Evolutionary conservation across 2,113 vertebrate species (phyloP), one percentile per base, ranked within the genome.

Genomic region (Apodemus sylvaticus): DNA sequence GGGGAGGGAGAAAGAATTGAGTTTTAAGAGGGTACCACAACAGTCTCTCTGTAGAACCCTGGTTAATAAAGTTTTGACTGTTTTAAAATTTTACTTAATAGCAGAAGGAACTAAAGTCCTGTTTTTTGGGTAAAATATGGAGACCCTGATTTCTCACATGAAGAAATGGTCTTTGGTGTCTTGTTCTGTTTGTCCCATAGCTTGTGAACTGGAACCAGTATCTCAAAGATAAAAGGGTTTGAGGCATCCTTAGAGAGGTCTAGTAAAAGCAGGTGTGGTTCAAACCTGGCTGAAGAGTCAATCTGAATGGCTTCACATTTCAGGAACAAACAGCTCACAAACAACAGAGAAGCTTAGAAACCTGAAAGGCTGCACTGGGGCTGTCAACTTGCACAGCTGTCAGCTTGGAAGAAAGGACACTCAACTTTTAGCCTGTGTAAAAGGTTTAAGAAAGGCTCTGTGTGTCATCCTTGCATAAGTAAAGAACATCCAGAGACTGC

Each of bases 31-130:
- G 16, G 11, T 58, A 42, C 3, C 55, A n/a, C 3, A 2, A 22
- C 11, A 0, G 22, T 36, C 1, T 26, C 6, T 70, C 16, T 60
- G 3, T 36, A 74, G 36, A 53, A 7, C 13, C 0, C 3, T 62
- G 6, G 12, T 11, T 55, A 77, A 53, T 19, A 81, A 89, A 76
- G 66, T 24, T 5, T 11, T 91, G 31, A 31, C 55, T 66, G 0
- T 86, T 94, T 71, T 90, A 34, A 82, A 79, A 16, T 42, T 95
- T 45, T 88, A 5, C 7, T 36, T 77, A 51, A 66, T 20, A 86
- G 13, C 14, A 60, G 17, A 96, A 17, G 24, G 4, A 9, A 83
- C 1, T 2, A 58, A 3, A 64, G 22, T 0, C 13, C 7, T 6
- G 24, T 31, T 39, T 93, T 93, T 45, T 76, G 42, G 26, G 76